phyloP scores from a whole-genome alignment of 2,797 vertebrate genomes.

The Danio aesculapii region DNA sequence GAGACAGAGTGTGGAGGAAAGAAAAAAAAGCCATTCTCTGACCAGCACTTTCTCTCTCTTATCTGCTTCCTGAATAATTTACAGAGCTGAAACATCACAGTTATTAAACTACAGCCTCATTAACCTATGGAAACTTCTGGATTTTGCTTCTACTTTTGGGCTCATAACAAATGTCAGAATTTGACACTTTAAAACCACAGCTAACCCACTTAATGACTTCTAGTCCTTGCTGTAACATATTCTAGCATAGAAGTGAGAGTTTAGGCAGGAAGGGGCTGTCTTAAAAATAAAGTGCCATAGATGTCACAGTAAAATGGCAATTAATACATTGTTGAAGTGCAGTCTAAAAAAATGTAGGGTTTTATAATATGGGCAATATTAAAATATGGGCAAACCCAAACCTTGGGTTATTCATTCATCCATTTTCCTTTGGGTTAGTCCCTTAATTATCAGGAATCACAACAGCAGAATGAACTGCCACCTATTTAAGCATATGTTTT shows the following conservation, averaged over 20 bases:
- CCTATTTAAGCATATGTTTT: too few relatives aligned
- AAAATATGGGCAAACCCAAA: too few relatives aligned
- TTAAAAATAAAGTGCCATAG: background rate
- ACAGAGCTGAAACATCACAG: slow-evolving; percentile 39
- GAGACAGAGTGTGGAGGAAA: slow-evolving; percentile 18
- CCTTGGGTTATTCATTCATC: too few relatives aligned
- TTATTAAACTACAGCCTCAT: slow-evolving; percentile 43
- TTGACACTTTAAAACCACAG: slow-evolving; percentile 2
- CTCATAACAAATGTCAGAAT: slow-evolving; percentile 6
- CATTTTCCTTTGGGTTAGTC: too few relatives aligned
- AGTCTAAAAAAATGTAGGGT: too few relatives aligned
- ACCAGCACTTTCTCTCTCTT: background rate
- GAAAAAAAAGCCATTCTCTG: slow-evolving; percentile 3
- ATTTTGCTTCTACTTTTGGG: slow-evolving; percentile 9
- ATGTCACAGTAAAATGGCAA: too few relatives aligned
- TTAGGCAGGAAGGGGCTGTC: background rate
- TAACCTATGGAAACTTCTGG: slow-evolving; percentile 42
- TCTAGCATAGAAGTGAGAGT: background rate
- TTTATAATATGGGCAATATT: too few relatives aligned
- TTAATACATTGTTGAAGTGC: too few relatives aligned
- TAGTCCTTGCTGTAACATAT: background rate
- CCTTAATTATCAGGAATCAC: too few relatives aligned
- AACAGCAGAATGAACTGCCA: too few relatives aligned
- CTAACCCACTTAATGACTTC: background rate
- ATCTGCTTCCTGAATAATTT: slow-evolving; percentile 48